Evolutionary conservation across 2,797 vertebrate species (phyloP).

Genomic region (Ibycter americanus): DNA sequence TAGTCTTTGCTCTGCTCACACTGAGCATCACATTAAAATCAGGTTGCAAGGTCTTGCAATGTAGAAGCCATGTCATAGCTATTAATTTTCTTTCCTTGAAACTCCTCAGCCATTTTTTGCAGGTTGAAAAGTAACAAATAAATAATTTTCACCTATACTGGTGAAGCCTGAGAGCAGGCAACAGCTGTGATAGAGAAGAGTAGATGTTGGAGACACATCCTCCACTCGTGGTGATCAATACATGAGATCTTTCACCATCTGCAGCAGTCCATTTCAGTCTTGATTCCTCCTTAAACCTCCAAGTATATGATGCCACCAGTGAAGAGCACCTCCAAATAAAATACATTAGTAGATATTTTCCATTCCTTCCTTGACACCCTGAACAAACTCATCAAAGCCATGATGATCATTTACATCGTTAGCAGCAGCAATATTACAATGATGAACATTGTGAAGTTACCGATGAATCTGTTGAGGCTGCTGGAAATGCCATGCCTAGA

Average conservation of each 20-base stretch:
- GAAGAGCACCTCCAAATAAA: background rate
- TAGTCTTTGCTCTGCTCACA: background rate
- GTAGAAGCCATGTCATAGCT: background rate
- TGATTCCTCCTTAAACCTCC: background rate
- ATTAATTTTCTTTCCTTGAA: background rate
- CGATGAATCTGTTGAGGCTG: background rate
- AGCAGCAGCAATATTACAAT: background rate
- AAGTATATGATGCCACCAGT: background rate
- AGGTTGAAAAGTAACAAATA: background rate
- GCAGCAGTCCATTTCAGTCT: background rate
- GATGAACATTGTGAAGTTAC: background rate
- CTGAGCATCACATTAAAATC: background rate
- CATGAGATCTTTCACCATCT: background rate
- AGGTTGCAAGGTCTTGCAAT: background rate
- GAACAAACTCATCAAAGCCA: background rate
- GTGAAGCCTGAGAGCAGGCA: background rate
- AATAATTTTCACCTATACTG: background rate
- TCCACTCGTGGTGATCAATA: background rate
- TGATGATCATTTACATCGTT: rapidly evolving
- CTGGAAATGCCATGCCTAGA: background rate
- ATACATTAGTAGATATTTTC: background rate
- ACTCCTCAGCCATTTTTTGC: background rate
- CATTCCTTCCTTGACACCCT: background rate
- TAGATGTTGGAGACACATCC: background rate
- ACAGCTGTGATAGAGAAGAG: background rate